Evolutionary conservation across 2,113 vertebrate genomes (phyloP), one percentile per base, ranked within the genome.

Genomic region (Cyanoramphus novaezelandiae): DNA sequence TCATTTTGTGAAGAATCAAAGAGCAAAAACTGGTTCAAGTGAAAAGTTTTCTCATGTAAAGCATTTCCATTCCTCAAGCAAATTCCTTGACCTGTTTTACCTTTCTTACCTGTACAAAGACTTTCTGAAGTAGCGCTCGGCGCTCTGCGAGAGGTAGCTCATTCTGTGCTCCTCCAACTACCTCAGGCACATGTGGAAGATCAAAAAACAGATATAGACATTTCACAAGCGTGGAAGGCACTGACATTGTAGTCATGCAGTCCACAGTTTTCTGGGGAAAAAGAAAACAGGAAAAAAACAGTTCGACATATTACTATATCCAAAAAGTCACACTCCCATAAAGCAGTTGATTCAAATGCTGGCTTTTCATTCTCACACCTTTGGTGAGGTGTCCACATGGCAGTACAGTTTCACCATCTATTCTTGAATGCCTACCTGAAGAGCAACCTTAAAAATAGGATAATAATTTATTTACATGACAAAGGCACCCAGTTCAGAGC

Each of bases 211-310:
- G 98, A 98, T 99, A 99, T 4, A 99, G 98, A 96, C 99, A 99
- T 98, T 99, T 99, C 76, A 99, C 99, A 97, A 99, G 98, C 1
- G 99, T 99, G 98, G 99, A 99, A 96, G 99, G 99, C 80, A 99
- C 99, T 3, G 99, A 99, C 99, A 99, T 99, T 65, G 99, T 99
- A 44, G 99, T 99, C 99, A 99, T 99, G 98, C 99, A 99, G 98
- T 99, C 99, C 98, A 99, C 99, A 4, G 99, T 99, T 99, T 99
- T 99, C 99, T 99, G 96, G 77, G 47, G 33, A 62, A 52, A 82
- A 41, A 84, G 44, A 97, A 97, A 92, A 96, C 43, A 97, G 11
- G 0, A 23, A 91, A 91, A 83, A 74, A 39, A 2, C 44, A 83
- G 47, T 43, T 95, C 55, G 93, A 60, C 21, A 49, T 46, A 79